Percentiles rank a stretch among this genome's conserved stretches.
Conservation (phyloP, 2,113 vertebrate species). For the Clarias batrachus region DNA sequence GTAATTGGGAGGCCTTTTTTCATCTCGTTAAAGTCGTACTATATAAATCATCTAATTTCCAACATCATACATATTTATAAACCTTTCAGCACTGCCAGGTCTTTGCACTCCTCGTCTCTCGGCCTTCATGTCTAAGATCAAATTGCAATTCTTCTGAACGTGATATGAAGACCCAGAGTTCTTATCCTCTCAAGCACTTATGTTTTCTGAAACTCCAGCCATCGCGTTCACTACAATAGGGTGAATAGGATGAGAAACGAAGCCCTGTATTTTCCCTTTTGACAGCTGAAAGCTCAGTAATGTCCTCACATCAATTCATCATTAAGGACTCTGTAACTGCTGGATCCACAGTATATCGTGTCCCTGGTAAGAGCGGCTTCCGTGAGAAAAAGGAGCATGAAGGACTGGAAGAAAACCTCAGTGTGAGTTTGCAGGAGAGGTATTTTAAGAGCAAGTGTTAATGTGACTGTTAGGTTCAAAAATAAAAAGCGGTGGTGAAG, state of each 20-base stretch:
- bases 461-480: conserved; percentile 61
- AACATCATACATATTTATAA: too few species aligned
- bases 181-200: background rate
- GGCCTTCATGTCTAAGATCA: too few species aligned
- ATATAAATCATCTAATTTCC: too few species aligned
- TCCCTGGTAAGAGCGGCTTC: background rate
- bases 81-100: too few species aligned
- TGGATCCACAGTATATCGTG: background rate
- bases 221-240: background rate
- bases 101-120: too few species aligned
- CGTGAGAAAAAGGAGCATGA: conserved; percentile 18
- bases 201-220: background rate
- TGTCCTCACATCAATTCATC: background rate
- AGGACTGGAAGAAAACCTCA: conserved; percentile 50
- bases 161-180: too few species aligned
- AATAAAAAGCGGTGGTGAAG: conserved; percentile 60
- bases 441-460: conserved; percentile 72
- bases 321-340: background rate
- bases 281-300: background rate
- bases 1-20: too few species aligned
- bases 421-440: conserved; percentile 60
- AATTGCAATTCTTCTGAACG: too few species aligned
- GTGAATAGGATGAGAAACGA: background rate
- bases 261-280: background rate
- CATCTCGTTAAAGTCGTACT: too few species aligned